Conservation (phyloP, 2,797 vertebrate species). For the Malurus leucopterus region DNA sequence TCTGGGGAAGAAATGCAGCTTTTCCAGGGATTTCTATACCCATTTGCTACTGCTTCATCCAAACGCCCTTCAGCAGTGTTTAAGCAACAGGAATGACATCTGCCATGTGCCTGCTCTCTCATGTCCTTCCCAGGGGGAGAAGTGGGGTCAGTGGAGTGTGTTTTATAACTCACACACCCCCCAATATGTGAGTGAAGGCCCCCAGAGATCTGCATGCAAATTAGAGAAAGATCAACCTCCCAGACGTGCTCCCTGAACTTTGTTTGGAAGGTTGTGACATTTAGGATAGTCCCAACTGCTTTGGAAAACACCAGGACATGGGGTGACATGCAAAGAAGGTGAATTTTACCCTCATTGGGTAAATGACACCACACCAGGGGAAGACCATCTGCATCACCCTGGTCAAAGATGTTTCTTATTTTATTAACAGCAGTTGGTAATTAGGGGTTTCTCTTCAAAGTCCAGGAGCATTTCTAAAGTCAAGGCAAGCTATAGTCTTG, state of each 20-base stretch:
- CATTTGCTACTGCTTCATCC: background rate
- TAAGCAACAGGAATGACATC: too few species aligned
- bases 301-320: background rate
- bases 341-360: background rate
- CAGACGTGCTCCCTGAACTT: background rate
- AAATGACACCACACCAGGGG: background rate
- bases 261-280: background rate
- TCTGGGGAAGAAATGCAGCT: background rate
- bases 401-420: background rate
- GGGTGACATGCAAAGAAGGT: background rate
- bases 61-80: background rate
- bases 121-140: background rate
- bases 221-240: background rate
- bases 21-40: background rate
- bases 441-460: background rate
- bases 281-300: background rate
- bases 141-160: background rate
- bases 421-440: background rate
- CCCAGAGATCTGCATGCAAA: background rate
- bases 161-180: background rate
- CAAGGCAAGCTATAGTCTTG: background rate
- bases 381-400: background rate
- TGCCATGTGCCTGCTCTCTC: background rate
- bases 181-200: fast-evolving
- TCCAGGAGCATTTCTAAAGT: background rate